phyloP scores from a whole-genome alignment of 2,888 invertebrate genomes.

The Brenthis daphne region DNA sequence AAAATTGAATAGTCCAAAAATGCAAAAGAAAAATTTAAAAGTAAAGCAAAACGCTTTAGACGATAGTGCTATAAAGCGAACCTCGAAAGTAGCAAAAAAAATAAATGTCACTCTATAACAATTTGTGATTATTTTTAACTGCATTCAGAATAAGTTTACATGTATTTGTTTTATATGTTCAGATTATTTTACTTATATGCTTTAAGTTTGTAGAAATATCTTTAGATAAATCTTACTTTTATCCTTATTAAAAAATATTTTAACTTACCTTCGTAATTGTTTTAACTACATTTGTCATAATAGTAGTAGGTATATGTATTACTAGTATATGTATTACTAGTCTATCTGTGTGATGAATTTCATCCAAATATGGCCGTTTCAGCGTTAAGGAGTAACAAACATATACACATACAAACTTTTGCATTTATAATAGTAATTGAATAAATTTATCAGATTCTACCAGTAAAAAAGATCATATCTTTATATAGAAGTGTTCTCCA shows the following conservation, averaged over 20 bases:
- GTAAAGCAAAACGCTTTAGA: conserved; percentile 29
- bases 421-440: too few species aligned
- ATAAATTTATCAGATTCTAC: too few species aligned
- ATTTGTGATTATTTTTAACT: neutral
- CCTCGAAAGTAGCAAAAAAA: conserved; percentile 28
- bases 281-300: too few species aligned
- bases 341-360: too few species aligned
- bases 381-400: too few species aligned
- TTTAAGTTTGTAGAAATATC: neutral
- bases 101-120: conserved; percentile 36
- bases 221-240: neutral
- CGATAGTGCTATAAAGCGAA: conserved; percentile 36
- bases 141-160: too few species aligned
- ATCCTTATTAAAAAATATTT: neutral
- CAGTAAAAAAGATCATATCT: neutral
- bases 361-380: too few species aligned
- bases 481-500: conserved; percentile 33
- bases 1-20: conserved; percentile 10
- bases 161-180: neutral
- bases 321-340: too few species aligned
- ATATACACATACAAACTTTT: too few species aligned
- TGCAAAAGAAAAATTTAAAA: conserved; percentile 17
- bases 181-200: neutral
- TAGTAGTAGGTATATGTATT: too few species aligned
- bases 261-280: too few species aligned